Conservation (phyloP, 2,113 vertebrate species). For the Takifugu bimaculatus region DNA sequence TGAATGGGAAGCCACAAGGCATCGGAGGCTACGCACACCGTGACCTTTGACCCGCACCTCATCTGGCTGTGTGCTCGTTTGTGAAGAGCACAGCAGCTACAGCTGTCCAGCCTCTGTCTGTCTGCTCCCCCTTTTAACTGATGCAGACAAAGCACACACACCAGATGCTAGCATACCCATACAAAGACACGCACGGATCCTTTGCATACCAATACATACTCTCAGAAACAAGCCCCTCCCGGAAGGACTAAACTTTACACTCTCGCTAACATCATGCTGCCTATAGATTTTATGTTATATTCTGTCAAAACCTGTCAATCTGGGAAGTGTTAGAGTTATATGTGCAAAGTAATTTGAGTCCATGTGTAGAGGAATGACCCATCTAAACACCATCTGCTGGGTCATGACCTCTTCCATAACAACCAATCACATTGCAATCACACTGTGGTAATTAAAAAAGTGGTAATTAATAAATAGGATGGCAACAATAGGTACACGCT, state of each 20-base stretch:
- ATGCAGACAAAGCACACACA: constrained; percentile 39
- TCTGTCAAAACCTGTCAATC: background rate
- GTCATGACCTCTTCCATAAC: constrained; percentile 56
- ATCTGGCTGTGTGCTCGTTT: constrained; percentile 28
- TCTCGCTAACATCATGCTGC: background rate
- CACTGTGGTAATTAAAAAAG: background rate
- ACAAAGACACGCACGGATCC: constrained; percentile 41
- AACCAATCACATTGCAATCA: constrained; percentile 51
- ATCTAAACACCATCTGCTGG: constrained; percentile 67
- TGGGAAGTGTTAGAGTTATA: background rate
- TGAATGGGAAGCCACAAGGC: constrained; percentile 55
- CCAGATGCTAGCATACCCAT: constrained; percentile 54
- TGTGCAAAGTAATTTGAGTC: constrained; percentile 24
- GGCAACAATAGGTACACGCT: constrained; percentile 66
- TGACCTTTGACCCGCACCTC: constrained; percentile 63
- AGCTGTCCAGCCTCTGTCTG: constrained; percentile 54
- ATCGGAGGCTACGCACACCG: constrained; percentile 26
- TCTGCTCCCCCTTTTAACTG: constrained; percentile 20
- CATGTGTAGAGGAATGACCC: constrained; percentile 45
- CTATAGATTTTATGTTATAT: background rate
- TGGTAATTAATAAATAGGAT: constrained; percentile 26
- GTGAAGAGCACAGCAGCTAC: constrained; percentile 26
- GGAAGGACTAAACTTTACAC: constrained; percentile 11
- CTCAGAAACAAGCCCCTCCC: constrained; percentile 1
- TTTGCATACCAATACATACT: constrained; percentile 56